These are phyloP conservation scores for Holothuria scabra DNA, from an alignment of 53 echinoderm and acorn worm genomes.

Conservation along the genomic window DNA sequence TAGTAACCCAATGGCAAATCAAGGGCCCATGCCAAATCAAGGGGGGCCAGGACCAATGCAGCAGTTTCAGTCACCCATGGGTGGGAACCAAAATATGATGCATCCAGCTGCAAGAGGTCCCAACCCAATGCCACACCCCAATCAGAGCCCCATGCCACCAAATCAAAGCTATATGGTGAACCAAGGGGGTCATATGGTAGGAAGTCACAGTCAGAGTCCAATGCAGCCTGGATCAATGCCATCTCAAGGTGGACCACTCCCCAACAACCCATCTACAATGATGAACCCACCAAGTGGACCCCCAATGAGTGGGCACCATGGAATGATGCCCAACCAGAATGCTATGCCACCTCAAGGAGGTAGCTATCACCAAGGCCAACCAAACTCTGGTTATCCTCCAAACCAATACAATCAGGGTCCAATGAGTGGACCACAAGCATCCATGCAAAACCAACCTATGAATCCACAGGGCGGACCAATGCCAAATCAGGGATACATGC, in stretches of 20 bases:
- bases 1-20: conserved; percentile 58
- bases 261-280: conserved; percentile 62
- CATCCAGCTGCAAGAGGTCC: conserved; percentile 43
- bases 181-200: conserved; percentile 66
- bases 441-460: conserved; percentile 30
- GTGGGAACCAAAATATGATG: conserved; percentile 33
- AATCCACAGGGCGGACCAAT: conserved; percentile 61
- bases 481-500: conserved; percentile 62
- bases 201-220: conserved; percentile 48
- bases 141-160: conserved; percentile 72
- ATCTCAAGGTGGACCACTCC: conserved; percentile 65
- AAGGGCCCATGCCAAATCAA: conserved; percentile 69
- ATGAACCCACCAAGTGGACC: conserved; percentile 61
- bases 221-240: conserved; percentile 53
- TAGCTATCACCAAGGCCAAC: conserved; percentile 35
- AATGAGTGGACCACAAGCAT: conserved; percentile 8
- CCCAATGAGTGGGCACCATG: conserved; percentile 66
- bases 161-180: conserved; percentile 77
- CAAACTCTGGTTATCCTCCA: conserved; percentile 40
- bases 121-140: conserved; percentile 67
- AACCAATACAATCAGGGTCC: conserved; percentile 48
- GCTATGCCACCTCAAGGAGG: conserved; percentile 36
- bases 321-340: conserved; percentile 67
- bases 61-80: conserved; percentile 39
- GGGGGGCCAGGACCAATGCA: conserved; percentile 40